A percentile compares a stretch with the other conserved stretches of the same genome.
phyloP scores from a whole-genome alignment of 35 echinoderm and acorn worm species.

The Diadema setosum region DNA sequence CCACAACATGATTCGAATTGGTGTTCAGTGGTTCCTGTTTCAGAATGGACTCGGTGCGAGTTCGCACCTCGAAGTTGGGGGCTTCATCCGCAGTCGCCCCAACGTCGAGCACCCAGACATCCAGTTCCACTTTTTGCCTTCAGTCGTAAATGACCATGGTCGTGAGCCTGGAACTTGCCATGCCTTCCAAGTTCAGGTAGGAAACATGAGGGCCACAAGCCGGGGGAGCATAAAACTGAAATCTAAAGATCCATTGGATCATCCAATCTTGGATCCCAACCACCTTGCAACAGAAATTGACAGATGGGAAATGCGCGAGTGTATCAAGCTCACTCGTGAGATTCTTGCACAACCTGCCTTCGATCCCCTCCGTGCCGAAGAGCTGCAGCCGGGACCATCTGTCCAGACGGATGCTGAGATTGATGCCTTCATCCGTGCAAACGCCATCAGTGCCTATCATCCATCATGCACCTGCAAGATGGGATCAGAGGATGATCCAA shows the following conservation, averaged over 20 bases:
- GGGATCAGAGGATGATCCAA: constrained; percentile 83
- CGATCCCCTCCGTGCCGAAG: constrained; percentile 65
- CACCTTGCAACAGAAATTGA: constrained; percentile 89
- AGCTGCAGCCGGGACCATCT: constrained; percentile 72
- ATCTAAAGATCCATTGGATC: constrained; percentile 57
- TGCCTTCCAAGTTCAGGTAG: constrained; percentile 89
- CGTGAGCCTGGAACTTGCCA: constrained; percentile 54
- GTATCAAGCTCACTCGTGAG: constrained; percentile 72
- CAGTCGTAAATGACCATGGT: constrained; percentile 93
- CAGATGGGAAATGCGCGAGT: constrained; percentile 69
- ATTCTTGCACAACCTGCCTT: constrained; percentile 89
- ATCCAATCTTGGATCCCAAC: constrained; percentile 85
- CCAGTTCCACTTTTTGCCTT: constrained; percentile 95
- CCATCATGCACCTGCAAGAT: constrained; percentile 96
- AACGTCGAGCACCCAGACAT: constrained; percentile 85
- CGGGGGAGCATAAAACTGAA: constrained; percentile 61
- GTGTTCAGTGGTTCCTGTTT: constrained; percentile 86
- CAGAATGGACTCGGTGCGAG: constrained; percentile 81
- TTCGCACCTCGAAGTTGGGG: constrained; percentile 84
- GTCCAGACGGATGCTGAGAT: constrained; percentile 65
- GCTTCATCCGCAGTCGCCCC: constrained; percentile 77
- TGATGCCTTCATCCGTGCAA: constrained; percentile 70
- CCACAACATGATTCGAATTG: constrained; percentile 88
- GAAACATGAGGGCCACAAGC: constrained; percentile 69
- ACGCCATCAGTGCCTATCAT: constrained; percentile 81